These are phyloP conservation scores for Haliclystus octoradiatus DNA, from an alignment of 30 jellyfish, hydroid and myxozoan species.

Conservation along the genomic window DNA sequence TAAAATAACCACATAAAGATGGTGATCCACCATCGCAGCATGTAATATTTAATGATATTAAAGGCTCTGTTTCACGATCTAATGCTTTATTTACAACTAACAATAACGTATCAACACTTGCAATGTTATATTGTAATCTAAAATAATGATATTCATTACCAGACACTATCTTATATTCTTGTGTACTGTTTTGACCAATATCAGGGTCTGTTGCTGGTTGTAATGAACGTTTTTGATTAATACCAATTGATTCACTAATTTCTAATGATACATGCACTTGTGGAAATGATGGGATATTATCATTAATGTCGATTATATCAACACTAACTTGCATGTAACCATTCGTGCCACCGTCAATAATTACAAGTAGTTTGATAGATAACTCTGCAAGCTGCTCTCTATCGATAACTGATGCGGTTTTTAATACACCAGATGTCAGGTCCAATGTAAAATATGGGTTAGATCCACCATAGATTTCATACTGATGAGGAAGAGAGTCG, in stretches of 20 bases:
- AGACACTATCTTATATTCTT: constrained; percentile 25
- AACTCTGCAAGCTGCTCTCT: neutral
- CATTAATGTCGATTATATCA: constrained; percentile 50
- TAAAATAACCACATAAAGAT: constrained; percentile 46
- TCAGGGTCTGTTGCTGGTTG: constrained; percentile 50
- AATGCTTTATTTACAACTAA: constrained; percentile 23
- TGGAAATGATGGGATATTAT: constrained; percentile 51
- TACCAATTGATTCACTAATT: constrained; percentile 27
- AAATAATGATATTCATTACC: constrained; percentile 41
- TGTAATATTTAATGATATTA: constrained; percentile 23
- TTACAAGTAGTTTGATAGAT: neutral
- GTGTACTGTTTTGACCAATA: constrained; percentile 42
- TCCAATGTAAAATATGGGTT: neutral
- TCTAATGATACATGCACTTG: neutral
- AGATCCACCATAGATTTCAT: neutral
- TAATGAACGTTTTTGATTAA: constrained; percentile 18
- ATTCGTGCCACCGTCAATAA: neutral
- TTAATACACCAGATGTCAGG: neutral
- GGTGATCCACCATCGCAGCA: constrained; percentile 75
- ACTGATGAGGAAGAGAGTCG: neutral
- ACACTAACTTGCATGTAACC: constrained; percentile 8
- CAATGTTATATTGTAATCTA: constrained; percentile 1
- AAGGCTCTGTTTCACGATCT: constrained; percentile 52
- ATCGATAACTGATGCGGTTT: neutral
- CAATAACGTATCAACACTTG: constrained; percentile 13